Conservation (phyloP, 1,140 invertebrate genomes). For the Cataglyphis hispanica region DNA sequence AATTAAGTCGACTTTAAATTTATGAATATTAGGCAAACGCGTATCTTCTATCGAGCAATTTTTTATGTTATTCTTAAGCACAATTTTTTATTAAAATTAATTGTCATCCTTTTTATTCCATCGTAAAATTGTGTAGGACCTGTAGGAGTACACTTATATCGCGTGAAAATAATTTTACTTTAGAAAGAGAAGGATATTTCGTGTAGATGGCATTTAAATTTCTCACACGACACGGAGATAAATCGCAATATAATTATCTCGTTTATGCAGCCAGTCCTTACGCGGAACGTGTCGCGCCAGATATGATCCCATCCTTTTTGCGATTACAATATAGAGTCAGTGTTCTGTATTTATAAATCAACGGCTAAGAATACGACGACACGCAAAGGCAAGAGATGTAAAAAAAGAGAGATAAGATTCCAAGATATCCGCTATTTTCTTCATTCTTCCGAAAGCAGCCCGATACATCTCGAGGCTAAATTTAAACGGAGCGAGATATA, state of each 20-base stretch:
- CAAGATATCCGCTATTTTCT: background rate
- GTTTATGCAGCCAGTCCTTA: conserved; percentile 21
- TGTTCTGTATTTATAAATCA: conserved; percentile 14
- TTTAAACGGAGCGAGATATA: conserved; percentile 32
- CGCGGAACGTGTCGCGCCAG: conserved; percentile 15
- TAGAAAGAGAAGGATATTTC: background rate
- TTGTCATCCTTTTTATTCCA: conserved; percentile 7
- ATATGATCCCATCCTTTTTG: background rate
- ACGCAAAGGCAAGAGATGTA: background rate
- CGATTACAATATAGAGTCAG: conserved; percentile 2
- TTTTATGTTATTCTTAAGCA: background rate
- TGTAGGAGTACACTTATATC: too few relatives aligned
- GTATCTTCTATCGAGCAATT: background rate
- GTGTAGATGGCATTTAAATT: conserved; percentile 57
- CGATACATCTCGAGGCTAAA: background rate
- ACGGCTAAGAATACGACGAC: background rate
- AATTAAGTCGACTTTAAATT: conserved; percentile 30
- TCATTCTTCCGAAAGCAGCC: background rate
- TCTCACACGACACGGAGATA: conserved; percentile 16
- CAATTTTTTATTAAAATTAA: background rate
- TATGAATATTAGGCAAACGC: background rate
- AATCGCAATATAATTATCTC: conserved; percentile 47
- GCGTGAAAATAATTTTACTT: background rate
- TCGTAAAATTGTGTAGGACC: background rate
- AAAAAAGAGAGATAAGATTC: background rate